A percentile compares a stretch with the other conserved stretches of the same genome.
Evolutionary conservation across 2,888 invertebrate species (phyloP).

Genomic region (Zygaena filipendulae): DNA sequence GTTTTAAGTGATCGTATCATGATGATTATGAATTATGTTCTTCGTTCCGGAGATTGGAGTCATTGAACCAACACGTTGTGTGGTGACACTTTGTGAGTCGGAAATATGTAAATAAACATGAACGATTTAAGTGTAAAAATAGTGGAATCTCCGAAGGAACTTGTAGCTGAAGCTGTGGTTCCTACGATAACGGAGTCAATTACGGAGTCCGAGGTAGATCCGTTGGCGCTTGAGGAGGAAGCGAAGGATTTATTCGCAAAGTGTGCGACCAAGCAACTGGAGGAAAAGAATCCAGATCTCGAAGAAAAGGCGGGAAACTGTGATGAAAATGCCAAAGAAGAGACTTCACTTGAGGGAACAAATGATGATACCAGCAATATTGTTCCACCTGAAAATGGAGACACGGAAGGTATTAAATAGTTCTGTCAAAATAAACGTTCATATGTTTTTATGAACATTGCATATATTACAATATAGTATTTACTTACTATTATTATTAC

Average conservation of each 20-base stretch:
- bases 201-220: conserved; percentile 47
- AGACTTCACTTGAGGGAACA: conserved; percentile 31
- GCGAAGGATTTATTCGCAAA: conserved; percentile 27
- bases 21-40: no score
- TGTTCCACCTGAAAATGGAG: conserved; percentile 9
- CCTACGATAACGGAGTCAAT: conserved; percentile 31
- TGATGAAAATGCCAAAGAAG: conserved; percentile 65
- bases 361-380: conserved; percentile 28
- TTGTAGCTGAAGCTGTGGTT: conserved; percentile 29
- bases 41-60: no score
- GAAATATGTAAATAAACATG: conserved; percentile 69
- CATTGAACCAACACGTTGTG: conserved; percentile 50
- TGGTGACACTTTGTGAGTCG: conserved; percentile 50
- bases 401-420: conserved; percentile 20
- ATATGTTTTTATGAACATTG: no score
- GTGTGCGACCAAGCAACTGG: conserved; percentile 22
- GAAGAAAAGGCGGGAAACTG: conserved; percentile 38
- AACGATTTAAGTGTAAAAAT: conserved; percentile 61
- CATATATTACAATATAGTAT: no score
- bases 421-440: no score
- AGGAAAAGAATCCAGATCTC: conserved; percentile 21
- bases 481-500: no score
- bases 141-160: conserved; percentile 53
- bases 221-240: conserved; percentile 42
- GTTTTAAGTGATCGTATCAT: no score